These are phyloP conservation scores for Tragelaphus strepsiceros DNA, from an alignment of 2,113 vertebrate genomes.

Conservation along the genomic window DNA sequence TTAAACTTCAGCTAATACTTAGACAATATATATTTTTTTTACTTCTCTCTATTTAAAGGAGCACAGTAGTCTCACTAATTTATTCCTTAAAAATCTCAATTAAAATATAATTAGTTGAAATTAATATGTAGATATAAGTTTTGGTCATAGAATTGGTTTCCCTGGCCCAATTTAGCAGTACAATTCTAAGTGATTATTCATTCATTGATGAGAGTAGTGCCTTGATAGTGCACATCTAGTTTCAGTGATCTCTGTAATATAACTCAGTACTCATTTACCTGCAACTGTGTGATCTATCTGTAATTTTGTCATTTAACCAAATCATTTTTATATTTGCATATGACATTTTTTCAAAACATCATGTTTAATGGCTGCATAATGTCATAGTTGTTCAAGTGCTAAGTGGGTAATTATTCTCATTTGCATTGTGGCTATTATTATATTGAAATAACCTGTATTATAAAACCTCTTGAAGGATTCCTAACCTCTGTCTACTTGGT, in stretches of 20 bases:
- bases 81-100: neutral
- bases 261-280: conserved; percentile 19
- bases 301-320: conserved; percentile 42
- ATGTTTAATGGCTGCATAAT: conserved; percentile 44
- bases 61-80: neutral
- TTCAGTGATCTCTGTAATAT: neutral
- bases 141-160: neutral
- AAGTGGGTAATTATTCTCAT: conserved; percentile 44
- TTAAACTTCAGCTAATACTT: neutral
- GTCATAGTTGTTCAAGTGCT: conserved; percentile 34
- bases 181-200: neutral
- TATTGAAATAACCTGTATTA: neutral
- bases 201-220: neutral
- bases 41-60: neutral
- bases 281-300: neutral
- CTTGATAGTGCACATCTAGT: neutral
- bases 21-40: neutral
- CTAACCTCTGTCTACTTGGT: neutral
- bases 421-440: neutral
- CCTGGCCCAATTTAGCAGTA: neutral
- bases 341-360: conserved; percentile 19
- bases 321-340: conserved; percentile 47
- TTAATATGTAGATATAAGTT: conserved; percentile 16
- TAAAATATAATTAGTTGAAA: conserved; percentile 22
- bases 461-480: neutral